Evolutionary conservation across 2,888 invertebrate genomes (phyloP), one percentile per base, ranked within the genome.

Genomic region (Ommatoiulus sabulosus): DNA sequence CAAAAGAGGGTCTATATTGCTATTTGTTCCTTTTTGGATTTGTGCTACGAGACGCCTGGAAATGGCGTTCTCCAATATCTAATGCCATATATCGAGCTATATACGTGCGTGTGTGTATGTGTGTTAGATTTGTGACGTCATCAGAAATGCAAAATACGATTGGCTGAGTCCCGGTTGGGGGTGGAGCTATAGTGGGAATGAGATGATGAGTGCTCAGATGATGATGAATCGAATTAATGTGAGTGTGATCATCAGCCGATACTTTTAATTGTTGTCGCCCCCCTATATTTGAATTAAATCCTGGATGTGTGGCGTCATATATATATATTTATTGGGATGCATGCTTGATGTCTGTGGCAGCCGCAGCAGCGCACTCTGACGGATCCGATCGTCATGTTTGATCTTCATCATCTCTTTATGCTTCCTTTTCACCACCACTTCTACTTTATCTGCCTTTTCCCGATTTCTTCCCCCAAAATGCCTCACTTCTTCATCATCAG

Each of bases 141-240:
- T 35, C 80, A 80, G 80, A 80, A 80, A 80, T 80, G 80, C 35
- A 80, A 80, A 86, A 86, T 44, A 46, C 86, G 86, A 86, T 86
- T 86, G 48, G 86, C 44, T 86, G 86, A 86, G 44, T 86, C 48
- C 86, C 86, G 86, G 86, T 86, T 44, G 15, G 86, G 86, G 86
- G 48, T 44, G 48, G 48, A 86, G 86, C 48, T 86, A 48, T 46
- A 86, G 86, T 86, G 46, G 86, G 86, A 86, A 86, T 86, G 48
- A 86, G 86, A 86, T 86, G 86, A 86, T 86, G 86, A 80, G 80
- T 80, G 80, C 80, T 80, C 80, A 80, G 80, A 86, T 86, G 86
- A 86, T 86, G 86, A 86, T 86, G 80, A 80, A 80, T 80, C 80
- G 80, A 80, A 80, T 80, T 80, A 80, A 80, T 80, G 80, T 80